A percentile compares a stretch with the other conserved stretches of the same genome.
phyloP scores from a whole-genome alignment of 2,888 invertebrate genomes.

The Lutraria lutraria region DNA sequence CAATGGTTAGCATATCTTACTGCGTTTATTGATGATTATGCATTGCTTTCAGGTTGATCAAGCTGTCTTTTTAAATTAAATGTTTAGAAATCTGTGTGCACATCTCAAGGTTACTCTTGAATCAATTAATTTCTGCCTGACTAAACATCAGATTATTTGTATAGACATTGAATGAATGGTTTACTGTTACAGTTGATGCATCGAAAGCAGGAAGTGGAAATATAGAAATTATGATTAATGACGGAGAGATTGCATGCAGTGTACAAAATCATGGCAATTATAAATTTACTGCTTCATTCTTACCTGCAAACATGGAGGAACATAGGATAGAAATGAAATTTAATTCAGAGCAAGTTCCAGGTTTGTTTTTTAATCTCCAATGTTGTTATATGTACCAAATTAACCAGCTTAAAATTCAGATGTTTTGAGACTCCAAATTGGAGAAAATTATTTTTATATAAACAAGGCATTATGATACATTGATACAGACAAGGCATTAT shows the following conservation, averaged over 20 bases:
- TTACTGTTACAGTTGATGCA: constrained; percentile 91
- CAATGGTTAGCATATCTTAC: background rate
- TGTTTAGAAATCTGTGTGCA: no score
- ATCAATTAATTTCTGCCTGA: background rate
- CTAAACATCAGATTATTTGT: background rate
- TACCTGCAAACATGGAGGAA: constrained; percentile 95
- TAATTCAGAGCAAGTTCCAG: constrained; percentile 95
- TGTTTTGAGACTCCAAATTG: no score
- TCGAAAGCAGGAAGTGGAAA: constrained; percentile 99
- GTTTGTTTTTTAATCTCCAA: constrained; percentile 68
- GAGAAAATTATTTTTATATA: no score
- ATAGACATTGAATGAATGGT: background rate
- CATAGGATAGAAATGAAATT: constrained; percentile 98
- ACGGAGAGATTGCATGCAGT: constrained; percentile 94
- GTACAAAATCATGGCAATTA: constrained; percentile 91
- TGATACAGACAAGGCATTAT: no score
- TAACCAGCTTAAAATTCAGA: no score
- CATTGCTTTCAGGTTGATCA: background rate
- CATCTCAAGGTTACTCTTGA: background rate
- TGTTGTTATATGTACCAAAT: no score
- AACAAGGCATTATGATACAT: no score
- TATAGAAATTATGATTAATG: constrained; percentile 98
- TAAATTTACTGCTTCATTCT: constrained; percentile 98
- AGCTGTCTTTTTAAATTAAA: background rate
- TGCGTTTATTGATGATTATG: background rate